Conservation (phyloP, 2,797 vertebrate species). For the Melanitta fusca region DNA sequence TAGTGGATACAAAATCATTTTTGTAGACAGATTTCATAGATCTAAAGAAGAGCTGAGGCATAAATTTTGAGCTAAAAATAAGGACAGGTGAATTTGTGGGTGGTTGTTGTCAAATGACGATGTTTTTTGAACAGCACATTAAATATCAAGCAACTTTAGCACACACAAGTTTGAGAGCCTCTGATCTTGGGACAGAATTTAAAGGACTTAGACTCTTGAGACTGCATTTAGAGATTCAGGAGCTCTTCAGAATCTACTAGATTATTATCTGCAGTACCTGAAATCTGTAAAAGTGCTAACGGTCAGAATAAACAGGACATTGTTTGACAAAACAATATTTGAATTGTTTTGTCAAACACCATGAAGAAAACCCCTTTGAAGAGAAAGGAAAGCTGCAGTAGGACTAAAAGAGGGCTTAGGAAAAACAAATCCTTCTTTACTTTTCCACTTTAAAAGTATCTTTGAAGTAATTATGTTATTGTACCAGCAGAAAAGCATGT, state of each 20-base stretch:
- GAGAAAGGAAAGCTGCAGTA: neutral
- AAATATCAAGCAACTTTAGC: neutral
- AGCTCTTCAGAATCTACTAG: neutral
- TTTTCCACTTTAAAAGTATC: neutral
- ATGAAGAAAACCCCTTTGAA: neutral
- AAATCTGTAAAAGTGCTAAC: neutral
- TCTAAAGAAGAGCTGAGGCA: neutral
- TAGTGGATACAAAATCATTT: neutral
- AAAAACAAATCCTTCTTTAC: neutral
- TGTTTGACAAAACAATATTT: too few species aligned
- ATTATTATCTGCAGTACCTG: neutral
- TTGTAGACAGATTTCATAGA: neutral
- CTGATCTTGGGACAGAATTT: neutral
- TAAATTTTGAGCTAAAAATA: neutral
- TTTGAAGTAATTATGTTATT: slow-evolving; percentile 2
- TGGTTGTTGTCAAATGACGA: neutral
- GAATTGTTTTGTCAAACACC: neutral
- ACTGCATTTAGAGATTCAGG: neutral
- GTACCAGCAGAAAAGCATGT: neutral
- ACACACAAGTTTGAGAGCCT: neutral
- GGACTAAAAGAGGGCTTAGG: neutral
- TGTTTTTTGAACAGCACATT: too few species aligned
- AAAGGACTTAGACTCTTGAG: neutral
- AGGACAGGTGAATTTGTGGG: neutral
- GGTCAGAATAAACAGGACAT: neutral